Base-by-base conservation (phyloP, 2,888 invertebrate species). In the Epinotia bilunana region DNA sequence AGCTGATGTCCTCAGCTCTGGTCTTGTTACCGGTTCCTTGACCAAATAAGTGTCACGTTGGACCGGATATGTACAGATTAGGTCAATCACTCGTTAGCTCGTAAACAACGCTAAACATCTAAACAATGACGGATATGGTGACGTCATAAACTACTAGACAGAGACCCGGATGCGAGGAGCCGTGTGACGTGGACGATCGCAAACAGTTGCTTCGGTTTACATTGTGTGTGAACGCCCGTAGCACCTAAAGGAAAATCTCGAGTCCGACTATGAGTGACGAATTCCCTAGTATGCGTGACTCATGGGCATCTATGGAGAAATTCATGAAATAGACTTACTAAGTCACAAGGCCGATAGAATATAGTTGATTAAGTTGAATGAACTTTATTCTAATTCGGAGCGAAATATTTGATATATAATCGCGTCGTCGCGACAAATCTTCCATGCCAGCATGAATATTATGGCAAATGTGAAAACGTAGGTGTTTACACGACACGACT, bases 271-370 rank as follows among this genome's bases (percentile, higher is more conserved):
- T 60, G 20, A 58, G 46, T 70, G 64, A 75, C 74, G 65, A 71
- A 71, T 67, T 39, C 53, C 23, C 60, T 65, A 61, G 65, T 74
- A 74, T 65, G 64, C 61, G 61, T 75, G 74, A 71, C 55, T 75
- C 74, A 75, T 43, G 20, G 18, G 57, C 46, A 60, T 71, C 65
- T 65, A 60, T 28, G 65, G 43, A 63, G 57, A 63, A 55, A 61
- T 65, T 71, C 65, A 71, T 75, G 71, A 75, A 71, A 55, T 74
- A 58, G 65, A 65, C 64, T 62, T 74, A 62, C 57, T 58, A 62
- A 74, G 69, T 64, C 70, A 71, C 69, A 58, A 64, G 74, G 70
- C 28, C 71, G 67, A 61, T 53, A 53, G 28, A 20, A 55, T 71
- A 46, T 70, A n/a, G 33, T 61, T 65, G 43, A 74, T 64, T 53